Percentiles rank a stretch among this genome's conserved stretches.
phyloP scores from a whole-genome alignment of 2,113 vertebrate species.

The Hippocampus zosterae region DNA sequence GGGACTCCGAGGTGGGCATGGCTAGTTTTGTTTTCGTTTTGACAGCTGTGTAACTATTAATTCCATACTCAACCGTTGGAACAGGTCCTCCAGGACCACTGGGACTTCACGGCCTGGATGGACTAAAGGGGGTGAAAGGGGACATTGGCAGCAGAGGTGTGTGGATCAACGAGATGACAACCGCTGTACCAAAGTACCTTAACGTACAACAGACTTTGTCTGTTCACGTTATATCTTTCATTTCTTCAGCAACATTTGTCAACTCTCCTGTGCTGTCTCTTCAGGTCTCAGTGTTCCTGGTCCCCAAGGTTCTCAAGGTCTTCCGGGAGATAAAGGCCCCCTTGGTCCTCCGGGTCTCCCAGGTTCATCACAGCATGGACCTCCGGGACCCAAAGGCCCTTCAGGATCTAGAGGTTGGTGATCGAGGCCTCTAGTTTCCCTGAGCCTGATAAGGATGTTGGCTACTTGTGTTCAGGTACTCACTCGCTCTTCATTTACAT shows the following conservation, averaged over 20 bases:
- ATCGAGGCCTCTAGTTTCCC: neutral
- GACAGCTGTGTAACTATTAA: neutral
- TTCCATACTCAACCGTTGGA: neutral
- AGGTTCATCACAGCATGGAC: conserved; percentile 45
- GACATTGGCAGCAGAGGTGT: conserved; percentile 76
- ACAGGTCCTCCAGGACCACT: conserved; percentile 66
- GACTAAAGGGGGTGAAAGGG: conserved; percentile 85
- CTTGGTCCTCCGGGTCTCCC: conserved; percentile 48
- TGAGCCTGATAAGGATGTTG: neutral
- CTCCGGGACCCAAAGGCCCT: conserved; percentile 50
- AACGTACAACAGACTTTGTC: neutral
- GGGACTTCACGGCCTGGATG: conserved; percentile 72
- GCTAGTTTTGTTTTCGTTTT: neutral
- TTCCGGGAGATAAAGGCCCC: conserved; percentile 57
- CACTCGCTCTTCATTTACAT: neutral
- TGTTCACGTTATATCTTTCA: neutral
- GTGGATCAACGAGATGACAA: neutral
- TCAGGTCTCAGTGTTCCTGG: conserved; percentile 53
- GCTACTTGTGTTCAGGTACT: neutral
- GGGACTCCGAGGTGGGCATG: conserved; percentile 58
- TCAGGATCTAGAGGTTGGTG: conserved; percentile 53
- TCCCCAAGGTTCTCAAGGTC: conserved; percentile 36
- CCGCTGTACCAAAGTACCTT: neutral
- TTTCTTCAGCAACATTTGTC: neutral
- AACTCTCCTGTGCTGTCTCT: neutral